Evolutionary conservation across 2,113 vertebrate species (phyloP).

Genomic region (Leptodactylus fuscus): DNA sequence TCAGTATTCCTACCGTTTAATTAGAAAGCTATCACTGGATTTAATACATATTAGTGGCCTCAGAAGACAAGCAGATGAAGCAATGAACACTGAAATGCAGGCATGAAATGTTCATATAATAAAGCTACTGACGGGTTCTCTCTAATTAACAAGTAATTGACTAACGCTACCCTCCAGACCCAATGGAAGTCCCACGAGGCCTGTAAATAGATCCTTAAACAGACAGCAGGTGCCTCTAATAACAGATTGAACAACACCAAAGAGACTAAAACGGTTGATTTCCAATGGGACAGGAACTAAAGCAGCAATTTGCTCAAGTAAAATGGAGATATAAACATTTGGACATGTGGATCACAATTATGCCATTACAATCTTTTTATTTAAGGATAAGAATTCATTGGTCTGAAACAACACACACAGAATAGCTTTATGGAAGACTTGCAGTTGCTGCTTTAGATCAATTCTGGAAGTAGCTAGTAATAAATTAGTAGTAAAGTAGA

Average conservation of each 20-base stretch:
- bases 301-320: slow-evolving; percentile 14
- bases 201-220: slow-evolving; percentile 31
- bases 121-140: slow-evolving; percentile 22
- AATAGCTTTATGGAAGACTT: background rate
- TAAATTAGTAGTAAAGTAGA: background rate
- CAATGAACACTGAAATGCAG: slow-evolving; percentile 2
- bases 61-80: background rate
- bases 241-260: slow-evolving; percentile 1
- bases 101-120: slow-evolving; percentile 1
- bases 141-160: slow-evolving; percentile 43
- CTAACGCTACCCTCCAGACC: slow-evolving; percentile 32
- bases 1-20: background rate
- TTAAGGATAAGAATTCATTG: no score
- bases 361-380: no score
- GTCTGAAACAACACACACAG: no score
- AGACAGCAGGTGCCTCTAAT: slow-evolving; percentile 13
- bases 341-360: background rate
- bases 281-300: slow-evolving; percentile 6
- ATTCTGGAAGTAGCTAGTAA: background rate
- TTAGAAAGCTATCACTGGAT: slow-evolving; percentile 22
- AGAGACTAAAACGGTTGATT: background rate
- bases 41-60: background rate
- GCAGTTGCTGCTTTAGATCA: slow-evolving; percentile 8
- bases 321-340: background rate
- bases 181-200: background rate